Conservation (phyloP, 1,140 invertebrate genomes). For the Drosophila sp. region DNA sequence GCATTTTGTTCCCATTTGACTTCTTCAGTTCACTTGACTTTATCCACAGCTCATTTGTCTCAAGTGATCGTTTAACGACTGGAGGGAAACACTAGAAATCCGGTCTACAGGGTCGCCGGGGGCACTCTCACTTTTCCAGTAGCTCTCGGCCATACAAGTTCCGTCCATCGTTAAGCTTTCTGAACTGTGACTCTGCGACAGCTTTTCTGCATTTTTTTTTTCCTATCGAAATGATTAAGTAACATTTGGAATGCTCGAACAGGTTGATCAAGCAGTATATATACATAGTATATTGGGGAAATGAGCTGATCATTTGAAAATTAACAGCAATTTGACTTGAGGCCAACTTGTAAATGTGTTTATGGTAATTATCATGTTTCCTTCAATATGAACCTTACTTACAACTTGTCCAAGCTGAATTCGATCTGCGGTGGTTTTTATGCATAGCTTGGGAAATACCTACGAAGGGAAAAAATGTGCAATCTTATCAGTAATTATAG, state of each 20-base stretch:
- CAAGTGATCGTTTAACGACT: conserved; percentile 37
- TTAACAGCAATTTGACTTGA: conserved; percentile 17
- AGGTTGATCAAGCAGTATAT: conserved; percentile 18
- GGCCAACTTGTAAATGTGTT: neutral
- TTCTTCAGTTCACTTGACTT: conserved; percentile 47
- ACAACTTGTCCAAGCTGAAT: neutral
- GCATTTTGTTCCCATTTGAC: conserved; percentile 35
- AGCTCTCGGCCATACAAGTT: conserved; percentile 5
- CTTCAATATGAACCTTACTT: neutral
- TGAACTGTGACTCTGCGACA: conserved; percentile 32
- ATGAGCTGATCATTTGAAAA: conserved; percentile 26
- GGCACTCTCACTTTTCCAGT: conserved; percentile 53
- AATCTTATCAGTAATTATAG: conserved; percentile 15
- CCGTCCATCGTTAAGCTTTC: conserved; percentile 13
- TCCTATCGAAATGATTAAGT: conserved; percentile 31
- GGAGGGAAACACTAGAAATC: neutral
- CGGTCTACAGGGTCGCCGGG: conserved; percentile 15
- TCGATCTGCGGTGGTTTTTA: neutral
- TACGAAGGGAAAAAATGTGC: neutral
- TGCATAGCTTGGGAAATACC: neutral
- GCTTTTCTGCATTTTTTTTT: conserved; percentile 22
- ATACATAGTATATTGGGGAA: conserved; percentile 7
- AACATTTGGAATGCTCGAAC: conserved; percentile 31
- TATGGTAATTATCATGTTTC: conserved; percentile 13
- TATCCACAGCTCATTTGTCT: conserved; percentile 28